Percentiles rank a stretch among this genome's conserved stretches.
Evolutionary conservation across 2,113 vertebrate species (phyloP).

Genomic region (Triplophysa tibetana): DNA sequence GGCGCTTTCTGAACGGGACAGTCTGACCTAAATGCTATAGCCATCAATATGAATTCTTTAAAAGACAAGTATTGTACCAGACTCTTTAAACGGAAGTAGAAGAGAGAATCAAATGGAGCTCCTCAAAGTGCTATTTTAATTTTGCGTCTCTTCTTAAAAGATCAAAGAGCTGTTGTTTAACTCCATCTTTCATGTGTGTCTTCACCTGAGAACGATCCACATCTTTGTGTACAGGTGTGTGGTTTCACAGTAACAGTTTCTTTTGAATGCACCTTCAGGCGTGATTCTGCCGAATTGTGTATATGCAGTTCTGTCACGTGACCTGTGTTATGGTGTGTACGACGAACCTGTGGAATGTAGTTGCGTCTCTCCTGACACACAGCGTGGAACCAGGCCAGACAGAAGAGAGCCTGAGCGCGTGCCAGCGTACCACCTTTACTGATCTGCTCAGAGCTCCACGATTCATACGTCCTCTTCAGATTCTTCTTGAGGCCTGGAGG

Average conservation of each 20-base stretch:
- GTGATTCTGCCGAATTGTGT: not conserved
- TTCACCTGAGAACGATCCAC: no score
- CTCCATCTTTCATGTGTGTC: not conserved
- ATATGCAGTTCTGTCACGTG: not conserved
- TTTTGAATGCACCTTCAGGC: no score
- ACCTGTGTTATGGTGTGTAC: not conserved
- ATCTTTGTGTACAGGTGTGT: no score
- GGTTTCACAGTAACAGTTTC: no score
- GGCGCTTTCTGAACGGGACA: no score
- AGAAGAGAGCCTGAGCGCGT: constrained; percentile 90
- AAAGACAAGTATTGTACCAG: no score
- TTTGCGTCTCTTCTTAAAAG: not conserved
- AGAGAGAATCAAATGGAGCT: constrained; percentile 5
- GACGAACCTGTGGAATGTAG: constrained; percentile 92
- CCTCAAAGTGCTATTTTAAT: not conserved
- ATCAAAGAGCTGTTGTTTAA: not conserved
- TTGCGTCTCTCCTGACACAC: constrained; percentile 97
- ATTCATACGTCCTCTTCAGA: constrained; percentile 92
- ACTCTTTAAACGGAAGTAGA: no score
- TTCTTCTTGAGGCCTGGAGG: constrained; percentile 98
- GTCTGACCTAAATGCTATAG: no score
- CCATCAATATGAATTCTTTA: no score
- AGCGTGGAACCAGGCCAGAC: constrained; percentile 97
- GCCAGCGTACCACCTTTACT: constrained; percentile 81
- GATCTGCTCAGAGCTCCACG: constrained; percentile 92